Evolutionary conservation across 2,888 invertebrate genomes (phyloP).

Genomic region (Hartigia nigra): DNA sequence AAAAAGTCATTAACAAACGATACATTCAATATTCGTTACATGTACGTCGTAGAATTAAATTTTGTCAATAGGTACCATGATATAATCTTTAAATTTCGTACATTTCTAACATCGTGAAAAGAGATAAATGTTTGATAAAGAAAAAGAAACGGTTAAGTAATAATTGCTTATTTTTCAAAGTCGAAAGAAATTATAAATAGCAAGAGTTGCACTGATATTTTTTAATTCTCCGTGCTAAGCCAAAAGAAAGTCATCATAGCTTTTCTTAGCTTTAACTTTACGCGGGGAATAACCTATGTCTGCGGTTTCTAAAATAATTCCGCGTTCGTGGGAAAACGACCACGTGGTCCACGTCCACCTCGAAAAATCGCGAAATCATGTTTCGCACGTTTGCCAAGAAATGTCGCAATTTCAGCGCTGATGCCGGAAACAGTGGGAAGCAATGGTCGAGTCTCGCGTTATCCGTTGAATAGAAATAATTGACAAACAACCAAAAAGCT

Average conservation of each 20-base stretch:
- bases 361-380: slow-evolving; percentile 1
- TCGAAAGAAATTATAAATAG: not conserved
- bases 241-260: not conserved
- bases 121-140: not conserved
- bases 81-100: not conserved
- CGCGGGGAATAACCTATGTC: not conserved
- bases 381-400: slow-evolving; percentile 41
- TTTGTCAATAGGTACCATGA: too few relatives aligned
- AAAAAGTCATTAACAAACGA: not conserved
- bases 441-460: not conserved
- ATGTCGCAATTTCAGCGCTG: slow-evolving; percentile 48
- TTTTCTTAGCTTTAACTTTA: not conserved
- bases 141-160: not conserved
- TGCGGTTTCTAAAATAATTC: not conserved
- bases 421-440: slow-evolving; percentile 38
- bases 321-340: not conserved
- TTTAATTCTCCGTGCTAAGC: not conserved
- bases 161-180: not conserved
- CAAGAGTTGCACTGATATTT: not conserved
- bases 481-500: not conserved
- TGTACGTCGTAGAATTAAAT: not conserved
- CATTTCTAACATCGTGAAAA: not conserved
- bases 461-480: not conserved
- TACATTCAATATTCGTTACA: not conserved
- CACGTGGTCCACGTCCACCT: not conserved